Evolutionary conservation across 1,140 invertebrate genomes (phyloP).

Genomic region (Drosophila suzukii): DNA sequence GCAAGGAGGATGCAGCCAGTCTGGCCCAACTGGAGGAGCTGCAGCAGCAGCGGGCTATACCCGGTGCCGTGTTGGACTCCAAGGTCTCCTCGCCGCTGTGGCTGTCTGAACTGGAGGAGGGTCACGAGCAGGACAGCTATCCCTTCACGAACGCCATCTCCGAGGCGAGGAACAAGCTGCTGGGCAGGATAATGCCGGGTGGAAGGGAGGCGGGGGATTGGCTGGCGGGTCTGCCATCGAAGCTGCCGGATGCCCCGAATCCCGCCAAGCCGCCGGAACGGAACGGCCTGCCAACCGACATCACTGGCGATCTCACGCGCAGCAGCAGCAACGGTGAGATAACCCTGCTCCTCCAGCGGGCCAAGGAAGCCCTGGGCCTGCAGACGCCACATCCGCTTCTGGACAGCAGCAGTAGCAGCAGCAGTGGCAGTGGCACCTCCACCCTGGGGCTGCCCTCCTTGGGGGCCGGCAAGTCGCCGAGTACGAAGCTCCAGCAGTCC

Average conservation of each 20-base stretch:
- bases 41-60: neutral
- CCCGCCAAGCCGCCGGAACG: slow-evolving; percentile 3
- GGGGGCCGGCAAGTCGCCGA: neutral
- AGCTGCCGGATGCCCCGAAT: slow-evolving; percentile 10
- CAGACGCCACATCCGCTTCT: neutral
- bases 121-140: slow-evolving; percentile 40
- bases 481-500: slow-evolving; percentile 45
- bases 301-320: neutral
- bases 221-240: neutral
- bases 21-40: neutral
- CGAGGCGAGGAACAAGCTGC: slow-evolving; percentile 50
- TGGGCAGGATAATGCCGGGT: slow-evolving; percentile 10
- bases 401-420: slow-evolving; percentile 25
- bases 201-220: neutral
- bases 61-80: neutral
- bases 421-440: neutral
- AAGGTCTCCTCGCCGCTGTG: slow-evolving; percentile 24
- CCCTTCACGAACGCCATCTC: slow-evolving; percentile 64
- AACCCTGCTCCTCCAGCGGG: slow-evolving; percentile 7
- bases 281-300: slow-evolving; percentile 5
- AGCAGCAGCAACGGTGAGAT: slow-evolving; percentile 36
- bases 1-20: slow-evolving; percentile 11
- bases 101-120: slow-evolving; percentile 37
- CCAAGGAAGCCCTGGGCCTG: slow-evolving; percentile 20
- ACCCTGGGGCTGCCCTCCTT: neutral